These are phyloP conservation scores for Alosa alosa DNA, from an alignment of 2,113 vertebrate genomes.

Conservation along the genomic window DNA sequence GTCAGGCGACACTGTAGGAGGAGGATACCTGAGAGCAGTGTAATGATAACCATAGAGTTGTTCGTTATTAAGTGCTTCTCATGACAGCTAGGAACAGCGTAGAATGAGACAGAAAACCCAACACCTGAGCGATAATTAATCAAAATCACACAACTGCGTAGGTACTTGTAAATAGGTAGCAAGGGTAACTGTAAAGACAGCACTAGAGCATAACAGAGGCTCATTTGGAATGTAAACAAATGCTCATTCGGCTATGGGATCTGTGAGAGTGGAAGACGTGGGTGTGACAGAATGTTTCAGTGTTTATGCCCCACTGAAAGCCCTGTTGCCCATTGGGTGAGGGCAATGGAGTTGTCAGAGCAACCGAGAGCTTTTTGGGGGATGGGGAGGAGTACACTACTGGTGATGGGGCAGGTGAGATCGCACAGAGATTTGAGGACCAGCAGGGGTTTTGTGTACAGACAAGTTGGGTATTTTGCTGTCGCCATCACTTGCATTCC, in stretches of 20 bases:
- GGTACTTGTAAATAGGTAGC: background rate
- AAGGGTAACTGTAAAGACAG: background rate
- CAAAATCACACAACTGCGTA: background rate
- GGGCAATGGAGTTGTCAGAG: background rate
- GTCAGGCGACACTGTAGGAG: background rate
- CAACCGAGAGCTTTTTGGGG: background rate
- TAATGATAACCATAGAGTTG: background rate
- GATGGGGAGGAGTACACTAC: background rate
- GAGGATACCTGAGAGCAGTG: background rate
- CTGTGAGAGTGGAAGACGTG: too few species aligned
- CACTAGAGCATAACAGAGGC: too few species aligned
- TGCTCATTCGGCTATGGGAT: too few species aligned
- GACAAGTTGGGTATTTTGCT: background rate
- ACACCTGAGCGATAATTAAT: background rate
- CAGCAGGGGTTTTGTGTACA: background rate
- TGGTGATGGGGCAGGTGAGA: background rate
- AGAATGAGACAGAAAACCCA: background rate
- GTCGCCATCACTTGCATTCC: background rate
- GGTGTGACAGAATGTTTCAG: too few species aligned
- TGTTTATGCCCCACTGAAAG: background rate
- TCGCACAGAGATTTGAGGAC: background rate
- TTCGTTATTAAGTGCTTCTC: background rate
- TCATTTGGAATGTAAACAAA: too few species aligned
- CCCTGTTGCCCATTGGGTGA: background rate
- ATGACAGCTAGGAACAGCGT: background rate